phyloP scores from a whole-genome alignment of 2,797 vertebrate species.

The Enteromius anoplus region DNA sequence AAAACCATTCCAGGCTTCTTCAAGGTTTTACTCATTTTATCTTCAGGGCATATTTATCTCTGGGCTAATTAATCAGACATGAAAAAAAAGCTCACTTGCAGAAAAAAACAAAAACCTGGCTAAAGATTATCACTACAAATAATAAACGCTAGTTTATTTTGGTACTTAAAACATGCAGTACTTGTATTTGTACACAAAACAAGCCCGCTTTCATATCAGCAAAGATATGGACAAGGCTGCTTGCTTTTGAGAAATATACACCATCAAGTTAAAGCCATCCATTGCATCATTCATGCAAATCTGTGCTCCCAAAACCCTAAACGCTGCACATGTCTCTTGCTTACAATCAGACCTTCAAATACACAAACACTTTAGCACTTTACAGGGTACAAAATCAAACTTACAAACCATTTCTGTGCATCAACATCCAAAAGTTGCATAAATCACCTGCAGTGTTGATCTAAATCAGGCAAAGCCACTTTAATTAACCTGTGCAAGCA shows the following conservation, averaged over 20 bases:
- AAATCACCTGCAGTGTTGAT: background rate
- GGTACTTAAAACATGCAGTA: background rate
- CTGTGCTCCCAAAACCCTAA: background rate
- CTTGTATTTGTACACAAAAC: background rate
- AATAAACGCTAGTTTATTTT: background rate
- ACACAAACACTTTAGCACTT: background rate
- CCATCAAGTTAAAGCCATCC: background rate
- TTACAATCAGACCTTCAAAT: background rate
- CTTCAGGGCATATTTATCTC: background rate
- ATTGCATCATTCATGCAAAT: conserved; percentile 4
- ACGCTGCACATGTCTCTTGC: background rate
- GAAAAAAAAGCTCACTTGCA: background rate
- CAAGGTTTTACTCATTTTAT: conserved; percentile 8
- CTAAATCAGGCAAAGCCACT: background rate
- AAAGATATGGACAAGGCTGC: conserved; percentile 6
- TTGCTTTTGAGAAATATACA: background rate
- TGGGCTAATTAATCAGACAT: background rate
- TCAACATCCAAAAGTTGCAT: background rate
- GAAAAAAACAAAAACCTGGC: no score
- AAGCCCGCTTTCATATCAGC: background rate
- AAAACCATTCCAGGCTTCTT: background rate
- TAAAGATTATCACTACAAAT: background rate
- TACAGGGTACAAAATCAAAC: background rate
- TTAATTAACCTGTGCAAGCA: background rate
- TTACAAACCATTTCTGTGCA: background rate